phyloP scores from a whole-genome alignment of 2,888 invertebrate species.

The Cryptus armator region DNA sequence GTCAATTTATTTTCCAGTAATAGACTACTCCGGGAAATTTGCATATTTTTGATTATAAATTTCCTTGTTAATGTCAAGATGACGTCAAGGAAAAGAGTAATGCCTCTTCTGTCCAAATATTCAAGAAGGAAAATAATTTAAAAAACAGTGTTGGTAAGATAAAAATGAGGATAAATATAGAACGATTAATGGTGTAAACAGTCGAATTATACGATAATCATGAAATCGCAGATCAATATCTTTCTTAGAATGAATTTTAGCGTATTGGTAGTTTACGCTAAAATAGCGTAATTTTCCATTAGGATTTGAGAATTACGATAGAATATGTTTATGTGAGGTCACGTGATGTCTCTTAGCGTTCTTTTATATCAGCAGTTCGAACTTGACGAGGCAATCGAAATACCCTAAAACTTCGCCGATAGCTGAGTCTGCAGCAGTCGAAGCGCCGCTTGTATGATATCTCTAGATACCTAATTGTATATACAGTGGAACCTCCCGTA shows the following conservation, averaged over 20 bases:
- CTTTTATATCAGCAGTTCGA: no score
- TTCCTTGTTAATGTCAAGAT: background rate
- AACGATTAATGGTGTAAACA: background rate
- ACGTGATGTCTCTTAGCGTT: no score
- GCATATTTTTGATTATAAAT: background rate
- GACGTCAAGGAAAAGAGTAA: background rate
- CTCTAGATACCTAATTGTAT: no score
- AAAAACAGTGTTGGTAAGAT: background rate
- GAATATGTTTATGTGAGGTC: no score
- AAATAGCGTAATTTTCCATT: no score
- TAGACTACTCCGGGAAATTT: background rate
- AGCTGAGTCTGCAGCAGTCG: no score
- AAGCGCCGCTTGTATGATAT: no score
- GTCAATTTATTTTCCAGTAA: background rate
- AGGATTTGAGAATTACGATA: no score
- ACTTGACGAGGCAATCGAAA: no score
- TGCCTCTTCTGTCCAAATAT: background rate
- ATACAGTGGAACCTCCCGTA: no score
- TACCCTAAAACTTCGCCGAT: no score
- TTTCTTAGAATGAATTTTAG: background rate
- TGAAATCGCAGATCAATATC: background rate
- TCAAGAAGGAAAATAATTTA: background rate
- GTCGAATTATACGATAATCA: background rate
- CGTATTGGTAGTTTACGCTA: background rate
- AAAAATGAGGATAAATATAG: background rate